Percentiles rank a stretch among this genome's conserved stretches.
Evolutionary conservation across 2,797 vertebrate species (phyloP).

Genomic region (Pseudochaenichthys georgianus): DNA sequence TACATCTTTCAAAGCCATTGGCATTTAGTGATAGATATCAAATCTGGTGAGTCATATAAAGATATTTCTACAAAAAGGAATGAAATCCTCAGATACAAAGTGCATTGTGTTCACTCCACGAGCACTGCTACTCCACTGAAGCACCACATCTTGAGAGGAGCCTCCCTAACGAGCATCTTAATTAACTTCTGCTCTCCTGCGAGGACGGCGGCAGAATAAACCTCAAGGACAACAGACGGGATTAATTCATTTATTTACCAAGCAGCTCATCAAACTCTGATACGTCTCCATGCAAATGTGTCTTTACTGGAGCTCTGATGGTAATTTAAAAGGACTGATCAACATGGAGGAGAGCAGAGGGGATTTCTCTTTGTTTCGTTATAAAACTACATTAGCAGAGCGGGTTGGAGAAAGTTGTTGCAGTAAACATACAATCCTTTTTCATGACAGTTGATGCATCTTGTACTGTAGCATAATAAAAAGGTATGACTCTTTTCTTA

Average conservation of each 20-base stretch:
- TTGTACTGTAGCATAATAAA: neutral
- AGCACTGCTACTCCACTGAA: constrained; percentile 43
- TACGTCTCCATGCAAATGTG: constrained; percentile 69
- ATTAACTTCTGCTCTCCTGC: constrained; percentile 77
- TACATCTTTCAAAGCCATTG: constrained; percentile 14
- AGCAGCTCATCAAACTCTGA: constrained; percentile 75
- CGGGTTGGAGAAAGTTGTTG: constrained; percentile 5
- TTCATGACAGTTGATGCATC: constrained; percentile 23
- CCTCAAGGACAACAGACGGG: constrained; percentile 80
- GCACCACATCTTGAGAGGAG: constrained; percentile 58
- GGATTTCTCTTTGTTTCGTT: constrained; percentile 20
- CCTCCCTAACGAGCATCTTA: constrained; percentile 71
- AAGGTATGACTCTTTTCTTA: no score
- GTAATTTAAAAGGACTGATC: constrained; percentile 52
- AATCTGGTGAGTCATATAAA: neutral
- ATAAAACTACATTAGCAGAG: constrained; percentile 1
- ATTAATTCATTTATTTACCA: constrained; percentile 82
- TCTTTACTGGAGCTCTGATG: constrained; percentile 39
- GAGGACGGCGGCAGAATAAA: constrained; percentile 75
- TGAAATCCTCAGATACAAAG: constrained; percentile 26
- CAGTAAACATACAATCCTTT: neutral
- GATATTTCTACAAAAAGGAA: constrained; percentile 14
- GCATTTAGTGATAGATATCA: neutral
- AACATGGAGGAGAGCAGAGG: constrained; percentile 1
- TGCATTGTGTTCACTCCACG: constrained; percentile 14